A percentile compares a stretch with the other conserved stretches of the same genome.
phyloP scores from a whole-genome alignment of 2,113 vertebrate genomes.

The Nanorana parkeri region DNA sequence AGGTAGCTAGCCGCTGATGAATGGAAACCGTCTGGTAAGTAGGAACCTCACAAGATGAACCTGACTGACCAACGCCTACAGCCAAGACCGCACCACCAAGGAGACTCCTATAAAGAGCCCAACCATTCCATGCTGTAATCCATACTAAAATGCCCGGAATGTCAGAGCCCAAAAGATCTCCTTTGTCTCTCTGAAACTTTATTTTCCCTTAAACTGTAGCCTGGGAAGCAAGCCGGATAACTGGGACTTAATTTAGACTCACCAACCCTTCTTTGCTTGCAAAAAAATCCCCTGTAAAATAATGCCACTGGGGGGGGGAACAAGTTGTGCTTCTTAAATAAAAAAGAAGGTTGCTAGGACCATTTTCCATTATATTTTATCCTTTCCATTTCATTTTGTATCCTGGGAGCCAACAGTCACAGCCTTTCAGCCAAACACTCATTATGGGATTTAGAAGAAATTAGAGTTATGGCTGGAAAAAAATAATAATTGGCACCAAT shows the following conservation, averaged over 20 bases:
- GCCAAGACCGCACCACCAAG: constrained; percentile 77
- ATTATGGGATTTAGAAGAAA: constrained; percentile 74
- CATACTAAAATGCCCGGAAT: constrained; percentile 80
- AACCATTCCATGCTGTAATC: constrained; percentile 79
- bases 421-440: constrained; percentile 74
- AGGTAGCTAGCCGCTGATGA: too few relatives aligned
- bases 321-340: constrained; percentile 63
- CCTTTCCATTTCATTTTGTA: constrained; percentile 70
- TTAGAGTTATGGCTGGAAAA: constrained; percentile 73
- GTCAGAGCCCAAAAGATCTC: constrained; percentile 73
- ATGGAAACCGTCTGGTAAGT: constrained; percentile 56
- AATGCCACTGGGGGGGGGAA: constrained; percentile 48
- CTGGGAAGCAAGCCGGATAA: constrained; percentile 78
- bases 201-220: constrained; percentile 75
- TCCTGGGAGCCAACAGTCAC: constrained; percentile 72
- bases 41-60: constrained; percentile 73
- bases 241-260: constrained; percentile 80
- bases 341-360: constrained; percentile 71
- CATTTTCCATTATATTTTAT: constrained; percentile 66
- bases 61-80: constrained; percentile 66
- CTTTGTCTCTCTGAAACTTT: constrained; percentile 78
- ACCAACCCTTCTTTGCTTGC: constrained; percentile 69
- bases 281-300: constrained; percentile 15
- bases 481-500: constrained; percentile 6
- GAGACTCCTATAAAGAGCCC: constrained; percentile 78